Evolutionary conservation across 2,888 invertebrate genomes (phyloP), one percentile per base, ranked within the genome.

Genomic region (Leucoptera coffeella): DNA sequence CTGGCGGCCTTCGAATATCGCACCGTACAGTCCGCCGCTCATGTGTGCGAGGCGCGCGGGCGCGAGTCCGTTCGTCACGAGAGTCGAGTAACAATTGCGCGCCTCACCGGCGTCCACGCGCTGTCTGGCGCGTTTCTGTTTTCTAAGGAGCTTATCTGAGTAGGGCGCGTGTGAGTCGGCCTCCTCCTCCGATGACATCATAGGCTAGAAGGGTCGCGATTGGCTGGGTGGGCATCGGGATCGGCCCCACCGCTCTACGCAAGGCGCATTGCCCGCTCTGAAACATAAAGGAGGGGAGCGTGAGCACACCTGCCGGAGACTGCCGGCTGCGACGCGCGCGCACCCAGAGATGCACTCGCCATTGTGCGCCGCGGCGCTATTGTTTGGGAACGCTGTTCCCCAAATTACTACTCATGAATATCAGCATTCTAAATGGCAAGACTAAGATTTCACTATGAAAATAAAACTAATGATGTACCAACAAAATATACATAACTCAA

Each of bases 141-240:
- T 86, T 85, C 87, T 88, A 78, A 87, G 80, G 76, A 85, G 83
- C 75, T 82, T 84, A 80, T 85, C 87, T 83, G 85, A 85, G 80
- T 84, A 88, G 85, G 88, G 86, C 80, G 86, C 87, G 81, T 85
- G 86, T 79, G 81, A 82, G 77, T 84, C 86, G 79, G 85, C 85
- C 84, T 89, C 88, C 86, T 89, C 89, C 84, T 88, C 89, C 84
- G 88, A 88, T 89, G 88, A 89, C 89, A 89, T 89, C 86, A 88
- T 87, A 80, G 77, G 87, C 84, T 77, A 79, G 78, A 73, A 76
- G 78, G 71, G 77, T 80, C 80, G 78, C 75, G 78, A 80, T 85
- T 85, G 85, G 85, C 81, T 80, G 76, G 65, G 74, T 77, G 65
- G 73, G 78, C 78, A 75, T 73, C 67, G 67, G 69, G 72, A 58